These are phyloP conservation scores for Eupeodes corollae DNA, from an alignment of 1,140 invertebrate species.

Conservation along the genomic window DNA sequence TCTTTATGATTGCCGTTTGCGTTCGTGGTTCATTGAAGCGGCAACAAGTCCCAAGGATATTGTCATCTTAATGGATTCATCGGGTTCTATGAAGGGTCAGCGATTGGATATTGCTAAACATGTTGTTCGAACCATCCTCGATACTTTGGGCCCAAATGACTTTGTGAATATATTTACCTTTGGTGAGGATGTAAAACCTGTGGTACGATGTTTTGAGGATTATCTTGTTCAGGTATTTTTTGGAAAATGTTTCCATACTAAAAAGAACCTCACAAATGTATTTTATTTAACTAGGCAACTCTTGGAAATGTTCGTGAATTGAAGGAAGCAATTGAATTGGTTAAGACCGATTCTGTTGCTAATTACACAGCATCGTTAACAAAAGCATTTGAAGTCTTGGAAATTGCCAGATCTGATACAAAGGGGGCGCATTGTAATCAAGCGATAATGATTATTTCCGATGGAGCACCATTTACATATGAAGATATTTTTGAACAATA, in stretches of 20 bases:
- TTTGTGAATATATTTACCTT: constrained; percentile 94
- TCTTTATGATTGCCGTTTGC: constrained; percentile 77
- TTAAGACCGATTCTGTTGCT: constrained; percentile 79
- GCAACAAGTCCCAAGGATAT: constrained; percentile 95
- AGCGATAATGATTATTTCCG: constrained; percentile 97
- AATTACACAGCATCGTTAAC: constrained; percentile 87
- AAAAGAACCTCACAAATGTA: constrained; percentile 1
- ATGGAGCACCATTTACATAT: constrained; percentile 90
- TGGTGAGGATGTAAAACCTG: constrained; percentile 59
- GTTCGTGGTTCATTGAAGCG: constrained; percentile 93
- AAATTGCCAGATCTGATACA: constrained; percentile 44
- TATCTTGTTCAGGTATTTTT: constrained; percentile 71
- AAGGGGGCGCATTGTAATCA: constrained; percentile 54
- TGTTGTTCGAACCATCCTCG: constrained; percentile 87
- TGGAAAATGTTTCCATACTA: constrained; percentile 4
- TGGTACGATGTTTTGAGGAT: constrained; percentile 80
- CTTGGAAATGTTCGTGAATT: constrained; percentile 76
- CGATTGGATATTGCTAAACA: constrained; percentile 86
- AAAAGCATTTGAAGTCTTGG: constrained; percentile 79
- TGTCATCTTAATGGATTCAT: constrained; percentile 86
- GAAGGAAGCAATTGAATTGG: constrained; percentile 63
- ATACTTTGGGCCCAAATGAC: constrained; percentile 96
- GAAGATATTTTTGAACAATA: constrained; percentile 81
- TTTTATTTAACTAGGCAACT: constrained; percentile 55
- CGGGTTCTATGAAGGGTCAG: constrained; percentile 94